Percentiles rank a stretch among this genome's conserved stretches.
Evolutionary conservation across 2,797 vertebrate genomes (phyloP).

Genomic region (Falco berigora): DNA sequence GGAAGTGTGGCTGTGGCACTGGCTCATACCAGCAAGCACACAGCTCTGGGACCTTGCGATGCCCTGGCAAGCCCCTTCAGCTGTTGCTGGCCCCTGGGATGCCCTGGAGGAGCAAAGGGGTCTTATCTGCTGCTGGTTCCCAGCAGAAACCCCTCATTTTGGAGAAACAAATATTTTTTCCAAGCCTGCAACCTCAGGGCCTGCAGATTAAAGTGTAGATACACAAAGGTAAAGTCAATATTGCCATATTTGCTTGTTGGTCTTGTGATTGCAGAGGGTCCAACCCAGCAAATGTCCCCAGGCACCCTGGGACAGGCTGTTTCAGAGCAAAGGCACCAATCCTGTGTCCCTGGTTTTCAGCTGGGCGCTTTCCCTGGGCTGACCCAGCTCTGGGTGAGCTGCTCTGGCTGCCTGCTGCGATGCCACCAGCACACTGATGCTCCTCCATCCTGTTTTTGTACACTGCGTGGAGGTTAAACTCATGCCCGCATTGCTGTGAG

Average conservation of each 20-base stretch:
- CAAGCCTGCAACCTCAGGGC: background rate
- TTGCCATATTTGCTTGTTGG: background rate
- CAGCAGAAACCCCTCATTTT: background rate
- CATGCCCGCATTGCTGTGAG: background rate
- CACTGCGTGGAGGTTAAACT: background rate
- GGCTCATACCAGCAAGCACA: fast-evolving
- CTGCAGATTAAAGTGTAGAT: background rate
- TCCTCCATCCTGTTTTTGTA: background rate
- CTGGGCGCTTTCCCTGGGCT: background rate
- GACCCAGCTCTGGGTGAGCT: background rate
- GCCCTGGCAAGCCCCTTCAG: background rate
- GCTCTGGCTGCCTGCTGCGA: background rate
- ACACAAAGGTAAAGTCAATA: background rate
- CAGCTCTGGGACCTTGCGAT: background rate
- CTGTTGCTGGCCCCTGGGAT: background rate
- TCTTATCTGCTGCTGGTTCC: background rate
- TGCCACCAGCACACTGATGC: background rate
- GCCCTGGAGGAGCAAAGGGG: background rate
- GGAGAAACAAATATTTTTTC: background rate
- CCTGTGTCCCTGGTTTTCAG: background rate
- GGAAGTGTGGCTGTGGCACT: background rate
- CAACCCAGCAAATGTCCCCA: background rate
- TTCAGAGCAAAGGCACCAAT: background rate
- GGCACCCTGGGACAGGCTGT: background rate
- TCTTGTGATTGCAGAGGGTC: background rate